phyloP scores from a whole-genome alignment of 2,888 invertebrate genomes.

The Macaria liturata region DNA sequence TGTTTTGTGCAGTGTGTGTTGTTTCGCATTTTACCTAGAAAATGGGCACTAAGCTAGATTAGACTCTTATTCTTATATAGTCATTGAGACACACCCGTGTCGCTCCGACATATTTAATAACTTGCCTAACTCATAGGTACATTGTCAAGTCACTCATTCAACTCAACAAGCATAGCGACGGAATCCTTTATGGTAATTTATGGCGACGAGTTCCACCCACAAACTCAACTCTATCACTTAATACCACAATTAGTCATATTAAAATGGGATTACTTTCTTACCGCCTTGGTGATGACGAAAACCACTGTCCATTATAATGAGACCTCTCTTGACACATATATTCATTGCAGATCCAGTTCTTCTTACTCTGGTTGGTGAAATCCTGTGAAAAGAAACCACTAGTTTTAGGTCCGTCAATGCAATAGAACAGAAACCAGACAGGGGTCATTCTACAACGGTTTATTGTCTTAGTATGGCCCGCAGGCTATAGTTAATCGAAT shows the following conservation, averaged over 20 bases:
- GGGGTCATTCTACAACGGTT: slow-evolving; percentile 13
- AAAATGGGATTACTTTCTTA: slow-evolving; percentile 71
- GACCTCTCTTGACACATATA: slow-evolving; percentile 2
- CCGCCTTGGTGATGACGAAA: slow-evolving; percentile 49
- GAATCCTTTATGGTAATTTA: slow-evolving; percentile 29
- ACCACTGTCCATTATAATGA: slow-evolving; percentile 6
- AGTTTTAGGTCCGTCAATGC: too few relatives aligned
- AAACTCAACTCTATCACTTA: slow-evolving; percentile 50
- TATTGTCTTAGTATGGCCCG: slow-evolving; percentile 57
- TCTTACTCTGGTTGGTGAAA: neutral
- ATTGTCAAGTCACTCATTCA: slow-evolving; percentile 32
- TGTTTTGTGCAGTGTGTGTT: too few relatives aligned
- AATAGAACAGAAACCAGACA: neutral
- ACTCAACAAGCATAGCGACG: slow-evolving; percentile 9
- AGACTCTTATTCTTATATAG: too few relatives aligned
- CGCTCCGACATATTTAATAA: too few relatives aligned
- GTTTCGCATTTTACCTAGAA: too few relatives aligned
- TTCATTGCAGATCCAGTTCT: slow-evolving; percentile 1
- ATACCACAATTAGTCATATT: slow-evolving; percentile 72
- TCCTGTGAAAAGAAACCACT: too few relatives aligned
- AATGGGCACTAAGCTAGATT: too few relatives aligned
- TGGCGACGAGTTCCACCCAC: slow-evolving; percentile 34
- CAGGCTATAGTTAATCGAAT: slow-evolving; percentile 74
- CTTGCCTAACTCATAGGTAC: too few relatives aligned
- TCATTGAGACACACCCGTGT: too few relatives aligned